Conservation (phyloP, 2,797 vertebrate genomes). For the Sciurus vulgaris region DNA sequence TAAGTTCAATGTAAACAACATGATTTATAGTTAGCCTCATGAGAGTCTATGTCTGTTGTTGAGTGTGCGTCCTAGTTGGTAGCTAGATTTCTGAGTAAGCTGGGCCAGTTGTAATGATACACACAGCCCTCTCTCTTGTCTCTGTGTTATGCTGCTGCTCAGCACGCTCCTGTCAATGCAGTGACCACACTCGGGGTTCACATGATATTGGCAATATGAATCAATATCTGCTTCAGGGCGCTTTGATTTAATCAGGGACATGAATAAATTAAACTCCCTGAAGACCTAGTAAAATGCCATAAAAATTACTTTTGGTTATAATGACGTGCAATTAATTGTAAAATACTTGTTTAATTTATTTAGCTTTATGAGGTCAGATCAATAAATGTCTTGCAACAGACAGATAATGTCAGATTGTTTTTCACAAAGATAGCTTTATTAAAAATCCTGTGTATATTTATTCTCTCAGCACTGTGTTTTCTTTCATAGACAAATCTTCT, state of each 20-base stretch:
- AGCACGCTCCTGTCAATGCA: slow-evolving; percentile 80
- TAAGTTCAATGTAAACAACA: background rate
- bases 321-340: slow-evolving; percentile 92
- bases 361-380: slow-evolving; percentile 91
- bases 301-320: slow-evolving; percentile 94
- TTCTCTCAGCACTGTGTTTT: background rate
- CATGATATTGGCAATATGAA: slow-evolving; percentile 94
- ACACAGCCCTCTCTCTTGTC: rapidly evolving
- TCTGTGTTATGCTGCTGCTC: too few species aligned
- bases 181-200: slow-evolving; percentile 90
- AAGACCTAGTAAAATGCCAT: slow-evolving; percentile 95
- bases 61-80: background rate
- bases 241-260: slow-evolving; percentile 94
- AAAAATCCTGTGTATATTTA: background rate
- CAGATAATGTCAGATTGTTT: slow-evolving; percentile 81
- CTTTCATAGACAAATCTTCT: background rate
- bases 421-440: slow-evolving; percentile 79
- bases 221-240: slow-evolving; percentile 91
- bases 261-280: slow-evolving; percentile 93
- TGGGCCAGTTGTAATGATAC: rapidly evolving
- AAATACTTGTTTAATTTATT: slow-evolving; percentile 91
- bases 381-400: slow-evolving; percentile 90
- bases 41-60: background rate
- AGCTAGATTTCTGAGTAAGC: background rate
- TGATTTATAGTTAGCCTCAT: background rate